These are phyloP conservation scores for Chelon labrosus DNA, from an alignment of 2,797 vertebrate species.

Conservation along the genomic window DNA sequence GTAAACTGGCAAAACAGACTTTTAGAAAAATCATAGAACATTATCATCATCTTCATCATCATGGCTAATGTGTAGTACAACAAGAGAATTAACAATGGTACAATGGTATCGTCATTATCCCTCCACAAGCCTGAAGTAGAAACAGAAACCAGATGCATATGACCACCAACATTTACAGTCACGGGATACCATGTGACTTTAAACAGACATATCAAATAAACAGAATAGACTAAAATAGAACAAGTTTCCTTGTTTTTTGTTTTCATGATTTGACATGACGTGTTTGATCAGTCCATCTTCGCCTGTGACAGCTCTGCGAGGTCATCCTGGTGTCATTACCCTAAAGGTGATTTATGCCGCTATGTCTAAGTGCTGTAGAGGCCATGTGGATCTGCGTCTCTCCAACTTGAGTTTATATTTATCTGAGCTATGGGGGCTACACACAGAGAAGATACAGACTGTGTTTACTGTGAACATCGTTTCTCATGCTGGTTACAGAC, in stretches of 20 bases:
- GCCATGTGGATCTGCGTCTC: not conserved
- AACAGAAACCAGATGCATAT: no score
- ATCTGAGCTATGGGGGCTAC: not conserved
- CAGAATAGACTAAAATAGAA: not conserved
- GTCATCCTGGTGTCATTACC: not conserved
- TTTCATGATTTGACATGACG: not conserved
- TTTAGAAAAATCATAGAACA: not conserved
- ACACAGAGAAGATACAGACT: not conserved
- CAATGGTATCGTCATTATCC: no score
- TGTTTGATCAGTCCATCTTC: not conserved
- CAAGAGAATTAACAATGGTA: no score
- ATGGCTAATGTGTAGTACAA: no score
- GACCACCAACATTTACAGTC: not conserved
- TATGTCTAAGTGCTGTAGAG: not conserved
- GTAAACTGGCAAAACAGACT: not conserved
- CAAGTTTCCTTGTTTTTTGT: not conserved
- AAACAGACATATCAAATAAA: not conserved
- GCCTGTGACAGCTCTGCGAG: not conserved
- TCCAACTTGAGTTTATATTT: not conserved
- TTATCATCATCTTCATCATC: not conserved
- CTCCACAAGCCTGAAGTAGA: no score
- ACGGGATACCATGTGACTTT: not conserved
- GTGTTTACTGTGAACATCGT: not conserved
- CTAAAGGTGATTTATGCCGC: conserved; percentile 1
- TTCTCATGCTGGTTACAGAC: not conserved